Evolutionary conservation across 2,888 invertebrate genomes (phyloP).

Genomic region (Anorthoa munda): DNA sequence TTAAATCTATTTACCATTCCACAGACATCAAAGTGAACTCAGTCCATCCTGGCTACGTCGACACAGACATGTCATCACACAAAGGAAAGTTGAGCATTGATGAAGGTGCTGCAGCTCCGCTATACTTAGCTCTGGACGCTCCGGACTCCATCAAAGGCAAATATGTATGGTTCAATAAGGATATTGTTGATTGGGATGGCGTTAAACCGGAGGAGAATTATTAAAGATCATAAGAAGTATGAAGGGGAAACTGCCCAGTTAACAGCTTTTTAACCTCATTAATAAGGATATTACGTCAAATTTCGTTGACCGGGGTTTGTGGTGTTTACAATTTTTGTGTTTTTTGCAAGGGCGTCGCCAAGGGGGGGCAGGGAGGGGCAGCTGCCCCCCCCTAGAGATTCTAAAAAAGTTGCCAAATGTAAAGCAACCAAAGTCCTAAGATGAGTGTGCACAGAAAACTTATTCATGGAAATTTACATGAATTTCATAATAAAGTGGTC

Average conservation of each 20-base stretch:
- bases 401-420: too few relatives aligned
- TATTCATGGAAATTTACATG: too few relatives aligned
- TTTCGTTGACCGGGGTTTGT: too few relatives aligned
- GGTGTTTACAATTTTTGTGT: too few relatives aligned
- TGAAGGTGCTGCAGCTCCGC: constrained; percentile 89
- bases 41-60: constrained; percentile 94
- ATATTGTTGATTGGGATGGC: constrained; percentile 32
- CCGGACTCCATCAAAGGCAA: constrained; percentile 35
- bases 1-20: neutral
- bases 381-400: too few relatives aligned
- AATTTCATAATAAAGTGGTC: too few relatives aligned
- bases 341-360: too few relatives aligned
- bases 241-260: too few relatives aligned
- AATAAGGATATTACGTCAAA: neutral
- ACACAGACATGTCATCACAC: constrained; percentile 94
- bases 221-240: neutral
- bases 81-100: constrained; percentile 91
- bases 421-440: too few relatives aligned
- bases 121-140: constrained; percentile 66
- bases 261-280: neutral
- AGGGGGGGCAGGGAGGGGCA: too few relatives aligned
- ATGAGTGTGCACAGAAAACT: too few relatives aligned
- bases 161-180: constrained; percentile 41
- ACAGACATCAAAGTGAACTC: constrained; percentile 92
- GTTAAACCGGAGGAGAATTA: constrained; percentile 18